Conservation (phyloP, 2,888 invertebrate species). For the Ormia ochracea region DNA sequence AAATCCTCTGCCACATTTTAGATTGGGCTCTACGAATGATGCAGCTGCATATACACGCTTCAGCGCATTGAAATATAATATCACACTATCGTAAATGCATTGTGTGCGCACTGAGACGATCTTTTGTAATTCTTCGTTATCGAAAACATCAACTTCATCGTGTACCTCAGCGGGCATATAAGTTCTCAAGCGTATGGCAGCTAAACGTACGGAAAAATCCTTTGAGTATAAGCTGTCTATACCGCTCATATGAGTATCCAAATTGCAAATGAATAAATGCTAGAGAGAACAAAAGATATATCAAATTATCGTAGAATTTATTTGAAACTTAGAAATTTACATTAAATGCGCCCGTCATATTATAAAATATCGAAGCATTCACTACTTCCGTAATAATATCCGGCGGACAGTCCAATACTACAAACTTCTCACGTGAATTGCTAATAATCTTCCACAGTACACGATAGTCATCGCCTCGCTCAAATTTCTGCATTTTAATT, state of each 20-base stretch:
- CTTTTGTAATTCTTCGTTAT: slow-evolving; percentile 61
- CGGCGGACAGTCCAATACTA: slow-evolving; percentile 86
- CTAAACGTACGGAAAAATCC: slow-evolving; percentile 66
- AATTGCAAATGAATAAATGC: slow-evolving; percentile 77
- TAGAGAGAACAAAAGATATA: slow-evolving; percentile 15
- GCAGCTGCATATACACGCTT: slow-evolving; percentile 69
- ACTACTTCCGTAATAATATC: slow-evolving; percentile 82
- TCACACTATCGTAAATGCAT: slow-evolving; percentile 94
- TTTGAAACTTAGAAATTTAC: slow-evolving; percentile 63
- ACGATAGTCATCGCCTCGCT: slow-evolving; percentile 73
- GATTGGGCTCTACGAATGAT: slow-evolving; percentile 66
- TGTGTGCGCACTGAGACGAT: slow-evolving; percentile 66
- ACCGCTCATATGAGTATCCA: slow-evolving; percentile 75
- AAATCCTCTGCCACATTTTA: slow-evolving; percentile 68
- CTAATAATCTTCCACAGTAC: slow-evolving; percentile 79
- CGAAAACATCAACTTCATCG: slow-evolving; percentile 70
- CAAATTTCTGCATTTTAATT: slow-evolving; percentile 83
- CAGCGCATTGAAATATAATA: slow-evolving; percentile 92
- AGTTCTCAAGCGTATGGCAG: slow-evolving; percentile 67
- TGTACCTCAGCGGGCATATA: slow-evolving; percentile 69
- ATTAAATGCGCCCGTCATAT: slow-evolving; percentile 75
- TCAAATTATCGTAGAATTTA: neutral
- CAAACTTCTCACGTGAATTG: slow-evolving; percentile 82
- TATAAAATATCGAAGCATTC: slow-evolving; percentile 74
- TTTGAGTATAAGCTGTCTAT: slow-evolving; percentile 68